Evolutionary conservation across 1,140 invertebrate genomes (phyloP), one percentile per base, ranked within the genome.

Genomic region (Caenorhabditis inopinata): DNA sequence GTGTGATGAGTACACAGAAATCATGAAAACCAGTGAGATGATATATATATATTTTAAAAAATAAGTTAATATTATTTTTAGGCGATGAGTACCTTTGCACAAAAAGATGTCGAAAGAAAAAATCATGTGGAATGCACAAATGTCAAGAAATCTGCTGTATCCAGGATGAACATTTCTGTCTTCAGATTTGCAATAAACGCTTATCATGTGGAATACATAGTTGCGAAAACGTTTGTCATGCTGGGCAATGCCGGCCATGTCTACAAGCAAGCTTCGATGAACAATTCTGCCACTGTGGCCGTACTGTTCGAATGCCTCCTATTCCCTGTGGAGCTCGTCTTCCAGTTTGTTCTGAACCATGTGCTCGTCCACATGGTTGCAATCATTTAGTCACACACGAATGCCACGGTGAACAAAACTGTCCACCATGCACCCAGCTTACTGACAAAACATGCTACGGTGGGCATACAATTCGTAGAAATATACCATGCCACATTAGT

Each of bases 361-460:
- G 96, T 89, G 91, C 91, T 0, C 91, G 95, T 46, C 84, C 89
- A 23, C 94, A 96, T 83, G 49, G 91, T 0, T 98, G 96, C 90
- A 91, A 91, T 18, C 96, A 98, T 90, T 90, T 92, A 35, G 92
- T 93, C 0, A 91, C 92, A 83, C 95, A 96, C 88, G 90, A 90
- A 18, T 95, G 94, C 87, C 94, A 95, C 86, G 91, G 91, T 76
- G 92, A 93, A 18, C 88, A 91, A 0, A 76, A 82, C 38, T 98
- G 96, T 89, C 95, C 96, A n/a, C 96, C 95, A 5, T 98, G 96
- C 90, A 93, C 94, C 25, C 92, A 94, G 49, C 91, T 97, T 32
- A 94, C 94, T 18, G 92, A 93, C 79, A 94, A 94, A 88, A 93
- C 92, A 90, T 98, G 96, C 88, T 92, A 94, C 87, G 95, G 96